These are phyloP conservation scores for Temnothorax nylanderi DNA, from an alignment of 1,140 invertebrate genomes.

Conservation along the genomic window DNA sequence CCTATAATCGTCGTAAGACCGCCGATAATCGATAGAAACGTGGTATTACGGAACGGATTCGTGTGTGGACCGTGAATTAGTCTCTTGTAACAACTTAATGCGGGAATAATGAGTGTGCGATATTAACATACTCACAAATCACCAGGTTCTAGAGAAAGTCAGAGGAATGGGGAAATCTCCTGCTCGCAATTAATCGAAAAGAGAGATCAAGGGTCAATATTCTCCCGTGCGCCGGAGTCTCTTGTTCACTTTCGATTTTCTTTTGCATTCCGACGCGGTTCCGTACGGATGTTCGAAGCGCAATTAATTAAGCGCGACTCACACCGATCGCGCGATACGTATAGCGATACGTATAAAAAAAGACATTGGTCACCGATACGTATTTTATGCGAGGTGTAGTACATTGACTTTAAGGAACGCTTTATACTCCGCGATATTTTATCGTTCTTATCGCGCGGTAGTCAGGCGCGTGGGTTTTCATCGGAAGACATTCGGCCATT, in stretches of 20 bases:
- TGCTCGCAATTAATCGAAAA: slow-evolving; percentile 59
- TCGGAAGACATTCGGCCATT: background rate
- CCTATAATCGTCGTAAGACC: background rate
- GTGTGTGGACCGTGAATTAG: slow-evolving; percentile 30
- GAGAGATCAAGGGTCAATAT: slow-evolving; percentile 51
- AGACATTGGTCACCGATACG: background rate
- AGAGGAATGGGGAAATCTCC: slow-evolving; percentile 21
- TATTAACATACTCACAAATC: slow-evolving; percentile 52
- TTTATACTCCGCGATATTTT: background rate
- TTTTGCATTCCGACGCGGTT: slow-evolving; percentile 26
- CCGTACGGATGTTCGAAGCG: background rate
- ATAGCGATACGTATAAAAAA: background rate
- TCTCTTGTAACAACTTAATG: slow-evolving; percentile 23
- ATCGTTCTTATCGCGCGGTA: background rate
- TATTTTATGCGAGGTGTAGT: background rate
- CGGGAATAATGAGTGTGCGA: slow-evolving; percentile 26
- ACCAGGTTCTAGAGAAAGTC: slow-evolving; percentile 46
- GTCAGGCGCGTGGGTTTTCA: background rate
- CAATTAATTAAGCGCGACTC: slow-evolving; percentile 48
- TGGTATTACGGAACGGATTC: background rate
- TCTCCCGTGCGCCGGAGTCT: background rate
- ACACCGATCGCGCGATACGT: background rate
- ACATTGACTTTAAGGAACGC: background rate
- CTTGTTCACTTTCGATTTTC: slow-evolving; percentile 54
- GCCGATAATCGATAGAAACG: slow-evolving; percentile 1